phyloP scores from a whole-genome alignment of 2,797 vertebrate species.

The Molossus alvarezi region DNA sequence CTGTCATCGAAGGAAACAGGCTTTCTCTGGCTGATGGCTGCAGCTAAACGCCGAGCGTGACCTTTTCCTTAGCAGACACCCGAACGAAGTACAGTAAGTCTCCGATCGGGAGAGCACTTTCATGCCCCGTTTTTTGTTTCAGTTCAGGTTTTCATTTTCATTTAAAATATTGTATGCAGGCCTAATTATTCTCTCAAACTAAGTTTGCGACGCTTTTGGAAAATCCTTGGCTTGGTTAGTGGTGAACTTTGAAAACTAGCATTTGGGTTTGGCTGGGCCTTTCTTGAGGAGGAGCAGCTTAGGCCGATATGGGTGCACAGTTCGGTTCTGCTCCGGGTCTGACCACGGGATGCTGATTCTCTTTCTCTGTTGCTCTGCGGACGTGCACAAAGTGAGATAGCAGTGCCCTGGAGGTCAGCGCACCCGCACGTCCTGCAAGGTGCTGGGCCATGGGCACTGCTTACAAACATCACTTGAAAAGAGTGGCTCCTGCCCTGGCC shows the following conservation, averaged over 20 bases:
- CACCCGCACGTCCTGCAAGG: not conserved
- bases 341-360: not conserved
- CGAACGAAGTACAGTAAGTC: conserved; percentile 27
- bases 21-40: conserved; percentile 15
- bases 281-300: not conserved
- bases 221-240: conserved; percentile 69
- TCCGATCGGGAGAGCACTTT: conserved; percentile 12
- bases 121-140: conserved; percentile 58
- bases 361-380: not conserved
- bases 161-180: not conserved
- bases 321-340: conserved; percentile 16
- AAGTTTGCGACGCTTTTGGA: conserved; percentile 65
- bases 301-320: not conserved
- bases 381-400: rapidly evolving
- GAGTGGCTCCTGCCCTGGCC: too few species aligned
- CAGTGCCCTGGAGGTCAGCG: rapidly evolving
- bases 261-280: conserved; percentile 68
- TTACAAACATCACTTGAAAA: conserved; percentile 55
- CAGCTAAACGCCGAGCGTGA: not conserved
- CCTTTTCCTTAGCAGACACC: conserved; percentile 35
- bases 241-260: conserved; percentile 60
- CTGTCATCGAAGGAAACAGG: not conserved
- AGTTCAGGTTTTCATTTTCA: conserved; percentile 73
- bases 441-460: not conserved
- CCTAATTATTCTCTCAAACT: conserved; percentile 35